Evolutionary conservation across 2,888 invertebrate species (phyloP).

Genomic region (Meta bourneti): DNA sequence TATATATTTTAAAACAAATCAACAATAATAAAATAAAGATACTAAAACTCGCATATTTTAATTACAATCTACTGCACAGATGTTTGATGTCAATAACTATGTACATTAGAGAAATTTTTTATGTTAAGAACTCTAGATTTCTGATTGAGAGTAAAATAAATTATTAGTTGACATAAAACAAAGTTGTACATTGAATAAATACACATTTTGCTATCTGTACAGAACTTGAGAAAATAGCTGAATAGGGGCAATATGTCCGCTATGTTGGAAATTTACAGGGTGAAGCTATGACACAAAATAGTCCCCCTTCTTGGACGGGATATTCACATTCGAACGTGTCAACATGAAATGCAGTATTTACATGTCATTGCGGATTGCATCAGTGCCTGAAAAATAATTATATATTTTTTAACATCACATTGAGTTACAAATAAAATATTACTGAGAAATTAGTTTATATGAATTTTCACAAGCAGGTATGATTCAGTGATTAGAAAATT

Average conservation of each 20-base stretch:
- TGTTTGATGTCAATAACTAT: conserved; percentile 51
- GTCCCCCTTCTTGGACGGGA: conserved; percentile 75
- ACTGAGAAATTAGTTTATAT: too few relatives aligned
- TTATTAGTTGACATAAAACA: conserved; percentile 63
- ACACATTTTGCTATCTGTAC: conserved; percentile 74
- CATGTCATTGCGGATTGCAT: conserved; percentile 45
- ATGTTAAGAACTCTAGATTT: conserved; percentile 19
- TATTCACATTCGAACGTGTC: conserved; percentile 65
- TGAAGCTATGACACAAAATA: conserved; percentile 76
- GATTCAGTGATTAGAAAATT: too few relatives aligned
- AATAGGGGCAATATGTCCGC: conserved; percentile 69
- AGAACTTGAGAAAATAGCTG: conserved; percentile 75
- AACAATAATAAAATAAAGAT: conserved; percentile 73
- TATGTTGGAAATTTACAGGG: conserved; percentile 75
- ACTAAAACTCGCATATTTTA: conserved; percentile 69
- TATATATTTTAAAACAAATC: conserved; percentile 64
- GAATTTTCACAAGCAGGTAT: too few relatives aligned
- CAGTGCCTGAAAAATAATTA: conserved; percentile 27
- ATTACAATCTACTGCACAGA: conserved; percentile 72
- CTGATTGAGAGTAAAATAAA: conserved; percentile 66
- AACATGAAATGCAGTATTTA: conserved; percentile 69
- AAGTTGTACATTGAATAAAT: conserved; percentile 68
- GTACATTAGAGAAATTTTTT: conserved; percentile 28
- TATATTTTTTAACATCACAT: neutral
- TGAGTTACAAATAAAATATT: too few relatives aligned